Conservation (phyloP, 2,113 vertebrate genomes). For the Machaerirhynchus nigripectus region DNA sequence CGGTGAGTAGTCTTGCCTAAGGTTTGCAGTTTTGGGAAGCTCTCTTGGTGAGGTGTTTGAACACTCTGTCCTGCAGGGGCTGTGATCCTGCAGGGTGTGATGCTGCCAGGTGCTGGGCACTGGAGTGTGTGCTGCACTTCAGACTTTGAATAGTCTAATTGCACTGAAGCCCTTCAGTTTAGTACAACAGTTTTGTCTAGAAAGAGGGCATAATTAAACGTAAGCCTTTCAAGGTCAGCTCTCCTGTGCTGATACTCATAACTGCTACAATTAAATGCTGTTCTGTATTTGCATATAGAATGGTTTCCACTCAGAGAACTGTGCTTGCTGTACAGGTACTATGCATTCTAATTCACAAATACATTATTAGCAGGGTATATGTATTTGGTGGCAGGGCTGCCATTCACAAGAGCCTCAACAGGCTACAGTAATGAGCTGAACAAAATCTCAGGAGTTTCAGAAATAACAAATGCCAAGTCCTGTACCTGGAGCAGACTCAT, state of each 20-base stretch:
- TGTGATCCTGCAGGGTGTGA: neutral
- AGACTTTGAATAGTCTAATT: neutral
- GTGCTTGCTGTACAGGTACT: neutral
- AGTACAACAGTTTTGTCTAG: neutral
- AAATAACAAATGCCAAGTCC: neutral
- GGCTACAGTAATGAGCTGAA: neutral
- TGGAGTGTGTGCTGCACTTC: neutral
- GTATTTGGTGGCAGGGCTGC: neutral
- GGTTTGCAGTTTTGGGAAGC: neutral
- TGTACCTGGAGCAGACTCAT: neutral
- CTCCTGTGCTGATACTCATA: neutral
- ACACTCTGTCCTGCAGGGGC: rapidly evolving
- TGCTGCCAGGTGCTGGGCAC: neutral
- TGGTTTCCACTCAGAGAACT: neutral
- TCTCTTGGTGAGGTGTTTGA: neutral
- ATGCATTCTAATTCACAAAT: neutral
- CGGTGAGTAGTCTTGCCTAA: neutral
- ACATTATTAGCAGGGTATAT: neutral
- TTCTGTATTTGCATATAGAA: neutral
- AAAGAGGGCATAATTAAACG: neutral
- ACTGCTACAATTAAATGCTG: neutral
- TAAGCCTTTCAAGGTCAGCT: neutral
- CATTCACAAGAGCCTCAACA: neutral
- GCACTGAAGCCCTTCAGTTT: neutral
- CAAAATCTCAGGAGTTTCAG: neutral